Evolutionary conservation across 1,140 invertebrate species (phyloP).

Genomic region (Chymomyza costata): DNA sequence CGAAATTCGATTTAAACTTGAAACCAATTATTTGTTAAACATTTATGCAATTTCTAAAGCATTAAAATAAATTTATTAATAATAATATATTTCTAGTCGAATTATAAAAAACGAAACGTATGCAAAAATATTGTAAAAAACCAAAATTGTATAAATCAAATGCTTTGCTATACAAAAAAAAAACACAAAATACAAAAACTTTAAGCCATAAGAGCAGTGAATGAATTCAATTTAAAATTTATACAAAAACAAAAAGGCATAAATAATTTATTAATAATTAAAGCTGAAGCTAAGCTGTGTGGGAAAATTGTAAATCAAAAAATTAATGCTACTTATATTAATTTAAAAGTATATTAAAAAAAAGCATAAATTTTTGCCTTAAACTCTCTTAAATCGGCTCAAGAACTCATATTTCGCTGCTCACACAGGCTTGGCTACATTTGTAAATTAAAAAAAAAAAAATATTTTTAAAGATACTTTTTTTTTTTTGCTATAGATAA

Average conservation of each 20-base stretch:
- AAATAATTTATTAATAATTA: too few relatives aligned
- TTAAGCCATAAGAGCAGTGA: background rate
- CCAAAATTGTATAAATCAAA: slow-evolving; percentile 49
- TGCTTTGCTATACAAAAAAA: slow-evolving; percentile 16
- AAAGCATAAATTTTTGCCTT: too few relatives aligned
- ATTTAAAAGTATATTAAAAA: too few relatives aligned
- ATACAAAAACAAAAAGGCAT: too few relatives aligned
- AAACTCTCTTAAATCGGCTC: too few relatives aligned
- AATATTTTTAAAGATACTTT: background rate
- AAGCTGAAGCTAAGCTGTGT: too few relatives aligned
- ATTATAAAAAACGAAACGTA: slow-evolving; percentile 36
- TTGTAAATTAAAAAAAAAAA: too few relatives aligned
- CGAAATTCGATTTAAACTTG: slow-evolving; percentile 16
- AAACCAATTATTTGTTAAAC: slow-evolving; percentile 42
- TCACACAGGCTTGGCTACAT: too few relatives aligned
- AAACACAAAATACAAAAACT: slow-evolving; percentile 4
- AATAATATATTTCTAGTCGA: slow-evolving; percentile 64
- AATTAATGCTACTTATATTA: too few relatives aligned
- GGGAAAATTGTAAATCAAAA: too few relatives aligned
- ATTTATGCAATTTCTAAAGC: slow-evolving; percentile 33
- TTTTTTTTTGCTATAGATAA: slow-evolving; percentile 19
- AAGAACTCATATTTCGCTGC: too few relatives aligned
- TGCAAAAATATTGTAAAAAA: slow-evolving; percentile 17
- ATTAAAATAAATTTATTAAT: slow-evolving; percentile 9
- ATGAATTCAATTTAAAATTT: background rate